These are phyloP conservation scores for Geophilus truncorum DNA, from an alignment of 2,888 invertebrate genomes.

Conservation along the genomic window DNA sequence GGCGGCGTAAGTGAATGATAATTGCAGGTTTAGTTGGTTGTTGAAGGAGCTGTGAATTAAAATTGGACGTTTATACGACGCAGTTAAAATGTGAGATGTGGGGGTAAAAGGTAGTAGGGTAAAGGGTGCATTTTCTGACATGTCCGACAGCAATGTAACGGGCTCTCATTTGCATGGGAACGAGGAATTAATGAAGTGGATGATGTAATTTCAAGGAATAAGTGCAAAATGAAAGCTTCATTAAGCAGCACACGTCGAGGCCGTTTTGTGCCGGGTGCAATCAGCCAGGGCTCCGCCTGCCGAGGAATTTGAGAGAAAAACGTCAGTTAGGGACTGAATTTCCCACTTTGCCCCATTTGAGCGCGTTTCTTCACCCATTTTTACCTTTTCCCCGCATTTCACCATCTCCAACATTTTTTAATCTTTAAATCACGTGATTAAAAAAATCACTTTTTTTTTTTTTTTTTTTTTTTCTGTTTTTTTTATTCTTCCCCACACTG, in stretches of 20 bases:
- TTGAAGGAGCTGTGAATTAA: neutral
- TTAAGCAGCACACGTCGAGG: constrained; percentile 15
- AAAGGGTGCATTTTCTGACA: neutral
- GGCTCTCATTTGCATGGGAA: constrained; percentile 31
- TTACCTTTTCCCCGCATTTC: neutral
- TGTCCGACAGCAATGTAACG: constrained; percentile 20
- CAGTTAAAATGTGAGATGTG: neutral
- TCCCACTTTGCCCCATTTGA: neutral
- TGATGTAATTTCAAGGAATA: constrained; percentile 32
- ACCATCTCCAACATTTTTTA: too few species aligned
- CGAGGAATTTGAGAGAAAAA: constrained; percentile 27
- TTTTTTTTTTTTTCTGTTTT: neutral
- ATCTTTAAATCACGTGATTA: neutral
- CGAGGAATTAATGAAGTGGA: constrained; percentile 33
- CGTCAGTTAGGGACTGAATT: neutral
- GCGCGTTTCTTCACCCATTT: neutral
- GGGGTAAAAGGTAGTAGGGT: neutral
- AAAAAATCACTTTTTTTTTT: neutral
- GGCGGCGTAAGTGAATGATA: neutral
- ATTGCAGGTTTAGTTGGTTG: neutral
- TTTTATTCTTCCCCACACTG: neutral
- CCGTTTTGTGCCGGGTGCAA: constrained; percentile 4
- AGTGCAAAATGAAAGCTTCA: constrained; percentile 31
- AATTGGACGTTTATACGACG: neutral
- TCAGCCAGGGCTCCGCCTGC: constrained; percentile 4